These are phyloP conservation scores for Mythimna vitellina DNA, from an alignment of 2,888 invertebrate species.

Conservation along the genomic window DNA sequence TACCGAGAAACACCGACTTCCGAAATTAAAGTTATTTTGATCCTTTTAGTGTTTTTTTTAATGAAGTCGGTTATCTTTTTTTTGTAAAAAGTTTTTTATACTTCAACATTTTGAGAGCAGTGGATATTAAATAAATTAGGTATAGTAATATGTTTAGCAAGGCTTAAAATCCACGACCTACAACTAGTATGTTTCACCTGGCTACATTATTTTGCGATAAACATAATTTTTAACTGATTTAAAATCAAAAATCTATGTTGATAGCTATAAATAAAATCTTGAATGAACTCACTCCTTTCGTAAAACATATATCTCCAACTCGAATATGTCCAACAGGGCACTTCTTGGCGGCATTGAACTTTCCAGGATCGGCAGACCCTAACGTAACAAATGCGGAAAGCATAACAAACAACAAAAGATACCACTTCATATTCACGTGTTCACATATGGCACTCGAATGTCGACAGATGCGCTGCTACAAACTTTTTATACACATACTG, in stretches of 20 bases:
- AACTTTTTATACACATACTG: constrained; percentile 32
- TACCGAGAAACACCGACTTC: too few relatives aligned
- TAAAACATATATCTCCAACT: constrained; percentile 30
- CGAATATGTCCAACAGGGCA: constrained; percentile 40
- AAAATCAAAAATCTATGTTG: background rate
- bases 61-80: too few relatives aligned
- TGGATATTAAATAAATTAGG: too few relatives aligned
- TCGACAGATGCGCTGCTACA: constrained; percentile 4
- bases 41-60: too few relatives aligned
- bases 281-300: constrained; percentile 46
- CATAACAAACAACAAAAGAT: constrained; percentile 45
- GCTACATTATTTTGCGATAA: background rate
- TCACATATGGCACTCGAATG: constrained; percentile 40
- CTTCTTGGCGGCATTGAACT: constrained; percentile 21
- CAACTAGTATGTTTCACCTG: too few relatives aligned
- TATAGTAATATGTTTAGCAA: too few relatives aligned
- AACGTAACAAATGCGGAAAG: constrained; percentile 19
- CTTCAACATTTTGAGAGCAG: too few relatives aligned
- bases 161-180: too few relatives aligned
- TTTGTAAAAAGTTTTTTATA: too few relatives aligned
- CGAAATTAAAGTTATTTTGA: too few relatives aligned
- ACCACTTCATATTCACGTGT: constrained; percentile 46
- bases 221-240: background rate
- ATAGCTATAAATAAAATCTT: background rate
- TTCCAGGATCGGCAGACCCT: constrained; percentile 20